Percentiles rank a stretch among this genome's conserved stretches.
Evolutionary conservation across 2,797 vertebrate genomes (phyloP).

Genomic region (Pangasius krempfi): DNA sequence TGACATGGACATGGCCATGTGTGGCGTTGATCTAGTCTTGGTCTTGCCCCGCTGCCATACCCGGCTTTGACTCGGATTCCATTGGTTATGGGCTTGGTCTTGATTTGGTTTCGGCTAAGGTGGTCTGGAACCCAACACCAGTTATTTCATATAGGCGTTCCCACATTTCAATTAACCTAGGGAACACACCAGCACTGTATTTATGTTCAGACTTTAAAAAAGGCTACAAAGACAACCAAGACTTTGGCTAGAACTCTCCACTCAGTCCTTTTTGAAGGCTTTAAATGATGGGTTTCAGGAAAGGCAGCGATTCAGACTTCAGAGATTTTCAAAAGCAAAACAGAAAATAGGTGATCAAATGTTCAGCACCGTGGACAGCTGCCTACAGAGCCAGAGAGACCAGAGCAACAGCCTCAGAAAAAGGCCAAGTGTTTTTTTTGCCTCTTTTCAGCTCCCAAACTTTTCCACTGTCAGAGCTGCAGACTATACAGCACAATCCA

Average conservation of each 20-base stretch:
- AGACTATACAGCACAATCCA: slow-evolving; percentile 61
- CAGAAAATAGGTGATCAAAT: slow-evolving; percentile 69
- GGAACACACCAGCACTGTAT: slow-evolving; percentile 16
- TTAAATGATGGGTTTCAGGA: slow-evolving; percentile 66
- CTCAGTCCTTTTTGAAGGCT: slow-evolving; percentile 25
- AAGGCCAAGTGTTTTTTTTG: not conserved
- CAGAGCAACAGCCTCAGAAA: slow-evolving; percentile 6
- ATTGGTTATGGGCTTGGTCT: not conserved
- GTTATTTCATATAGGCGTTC: not conserved
- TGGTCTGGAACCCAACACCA: not conserved
- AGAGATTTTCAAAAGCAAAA: slow-evolving; percentile 61
- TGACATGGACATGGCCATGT: not conserved
- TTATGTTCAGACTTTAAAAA: not conserved
- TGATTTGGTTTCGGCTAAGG: not conserved
- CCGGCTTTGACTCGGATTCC: not conserved
- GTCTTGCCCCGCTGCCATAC: too few relatives aligned
- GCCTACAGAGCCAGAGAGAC: slow-evolving; percentile 49
- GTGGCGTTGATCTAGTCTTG: not conserved
- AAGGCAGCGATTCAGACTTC: slow-evolving; percentile 53
- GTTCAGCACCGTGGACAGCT: slow-evolving; percentile 80
- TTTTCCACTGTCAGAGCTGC: slow-evolving; percentile 27
- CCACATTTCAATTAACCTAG: not conserved
- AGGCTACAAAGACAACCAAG: not conserved
- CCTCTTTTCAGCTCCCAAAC: not conserved
- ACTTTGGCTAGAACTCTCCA: not conserved